Conservation (phyloP, 2,888 invertebrate genomes). For the Papilio demoleus region DNA sequence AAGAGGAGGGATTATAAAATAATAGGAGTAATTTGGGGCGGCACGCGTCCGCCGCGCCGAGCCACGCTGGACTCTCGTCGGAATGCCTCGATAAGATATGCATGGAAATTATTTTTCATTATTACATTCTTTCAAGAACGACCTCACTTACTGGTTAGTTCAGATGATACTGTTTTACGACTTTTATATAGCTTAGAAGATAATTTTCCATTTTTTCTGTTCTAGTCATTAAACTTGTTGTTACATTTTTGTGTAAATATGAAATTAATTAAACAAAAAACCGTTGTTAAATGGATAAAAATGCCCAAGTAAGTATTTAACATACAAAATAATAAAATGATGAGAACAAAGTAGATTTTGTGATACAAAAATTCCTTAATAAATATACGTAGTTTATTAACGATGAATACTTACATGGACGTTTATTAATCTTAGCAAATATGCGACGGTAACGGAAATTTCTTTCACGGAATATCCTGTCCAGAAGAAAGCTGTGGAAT, state of each 20-base stretch:
- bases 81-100: conserved; percentile 80
- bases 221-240: not conserved
- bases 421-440: conserved; percentile 53
- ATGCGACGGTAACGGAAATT: conserved; percentile 69
- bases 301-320: not conserved
- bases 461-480: conserved; percentile 66
- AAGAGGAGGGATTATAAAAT: conserved; percentile 83
- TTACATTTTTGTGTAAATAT: conserved; percentile 10
- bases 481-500: conserved; percentile 75
- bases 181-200: too few species aligned
- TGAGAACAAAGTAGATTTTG: not conserved
- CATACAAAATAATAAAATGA: not conserved
- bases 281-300: not conserved
- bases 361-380: conserved; percentile 4
- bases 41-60: conserved; percentile 60
- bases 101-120: conserved; percentile 79
- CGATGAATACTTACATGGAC: not conserved
- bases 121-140: conserved; percentile 83
- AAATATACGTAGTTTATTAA: not conserved
- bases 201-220: too few species aligned
- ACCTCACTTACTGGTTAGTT: too few species aligned
- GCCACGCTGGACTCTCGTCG: conserved; percentile 49
- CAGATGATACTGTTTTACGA: too few species aligned
- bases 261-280: not conserved
- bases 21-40: conserved; percentile 82